A percentile compares a stretch with the other conserved stretches of the same genome.
Conservation (phyloP, 92 coral and sea anemone genomes). For the Galaxea fascicularis region DNA sequence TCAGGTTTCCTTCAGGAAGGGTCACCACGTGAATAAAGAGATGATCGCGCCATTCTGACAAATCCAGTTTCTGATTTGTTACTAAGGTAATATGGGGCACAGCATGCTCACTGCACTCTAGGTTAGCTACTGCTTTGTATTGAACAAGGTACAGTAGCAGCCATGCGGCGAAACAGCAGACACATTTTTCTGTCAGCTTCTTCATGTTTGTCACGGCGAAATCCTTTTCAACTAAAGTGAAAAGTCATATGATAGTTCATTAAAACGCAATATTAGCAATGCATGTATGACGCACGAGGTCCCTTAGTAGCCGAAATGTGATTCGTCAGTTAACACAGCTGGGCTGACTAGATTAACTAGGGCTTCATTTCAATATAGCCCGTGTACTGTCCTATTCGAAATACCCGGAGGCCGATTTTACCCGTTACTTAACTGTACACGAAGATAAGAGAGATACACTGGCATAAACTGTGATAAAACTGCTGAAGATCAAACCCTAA, state of each 20-base stretch:
- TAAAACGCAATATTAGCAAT: not conserved
- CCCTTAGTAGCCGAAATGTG: too few species aligned
- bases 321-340: too few species aligned
- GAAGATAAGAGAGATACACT: too few species aligned
- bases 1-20: not conserved
- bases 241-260: not conserved
- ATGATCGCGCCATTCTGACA: not conserved
- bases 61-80: constrained; percentile 7
- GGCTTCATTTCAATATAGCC: too few species aligned
- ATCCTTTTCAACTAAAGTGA: not conserved
- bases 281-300: too few species aligned
- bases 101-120: not conserved
- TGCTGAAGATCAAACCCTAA: too few species aligned
- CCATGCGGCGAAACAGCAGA: not conserved
- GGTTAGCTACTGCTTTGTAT: not conserved
- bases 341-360: too few species aligned
- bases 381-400: too few species aligned
- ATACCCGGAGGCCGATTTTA: too few species aligned
- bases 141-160: not conserved
- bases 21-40: not conserved
- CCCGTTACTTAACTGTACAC: too few species aligned
- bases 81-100: not conserved
- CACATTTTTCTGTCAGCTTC: not conserved
- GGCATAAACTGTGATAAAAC: too few species aligned
- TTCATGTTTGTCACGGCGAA: not conserved